Conservation (phyloP, 2,113 vertebrate genomes). For the Eleginops maclovinus region DNA sequence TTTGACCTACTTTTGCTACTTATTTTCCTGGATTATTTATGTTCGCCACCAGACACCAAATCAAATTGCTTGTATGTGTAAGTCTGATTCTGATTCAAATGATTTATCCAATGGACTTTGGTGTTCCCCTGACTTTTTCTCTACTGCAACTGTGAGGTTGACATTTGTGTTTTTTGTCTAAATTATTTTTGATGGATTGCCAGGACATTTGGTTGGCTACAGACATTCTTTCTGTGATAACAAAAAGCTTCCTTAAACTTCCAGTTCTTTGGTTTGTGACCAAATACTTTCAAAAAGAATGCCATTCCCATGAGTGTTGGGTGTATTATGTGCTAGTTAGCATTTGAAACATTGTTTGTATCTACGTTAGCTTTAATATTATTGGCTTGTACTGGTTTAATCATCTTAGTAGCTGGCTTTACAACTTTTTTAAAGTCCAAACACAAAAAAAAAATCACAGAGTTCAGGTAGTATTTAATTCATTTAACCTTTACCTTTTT, state of each 20-base stretch:
- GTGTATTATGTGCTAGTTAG: background rate
- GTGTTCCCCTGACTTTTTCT: background rate
- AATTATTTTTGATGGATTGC: background rate
- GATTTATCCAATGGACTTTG: background rate
- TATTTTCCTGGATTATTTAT: too few species aligned
- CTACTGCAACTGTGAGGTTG: too few species aligned
- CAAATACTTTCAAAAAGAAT: background rate
- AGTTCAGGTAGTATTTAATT: constrained; percentile 83
- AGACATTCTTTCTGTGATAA: background rate
- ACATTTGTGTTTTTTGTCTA: background rate
- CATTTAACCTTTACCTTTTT: constrained; percentile 84
- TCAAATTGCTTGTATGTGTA: too few species aligned
- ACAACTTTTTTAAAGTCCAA: constrained; percentile 22
- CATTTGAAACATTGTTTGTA: background rate
- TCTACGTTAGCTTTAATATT: background rate
- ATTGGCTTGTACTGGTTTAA: background rate
- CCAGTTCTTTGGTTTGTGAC: background rate
- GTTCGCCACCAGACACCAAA: too few species aligned
- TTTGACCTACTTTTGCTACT: too few species aligned
- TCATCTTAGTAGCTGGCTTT: background rate
- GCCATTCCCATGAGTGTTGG: background rate
- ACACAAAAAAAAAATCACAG: constrained; percentile 73
- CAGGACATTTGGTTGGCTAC: background rate
- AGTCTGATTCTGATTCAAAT: too few species aligned
- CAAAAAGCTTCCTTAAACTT: background rate